Evolutionary conservation across 2,888 invertebrate species (phyloP).

Genomic region (Tethea ocularis): DNA sequence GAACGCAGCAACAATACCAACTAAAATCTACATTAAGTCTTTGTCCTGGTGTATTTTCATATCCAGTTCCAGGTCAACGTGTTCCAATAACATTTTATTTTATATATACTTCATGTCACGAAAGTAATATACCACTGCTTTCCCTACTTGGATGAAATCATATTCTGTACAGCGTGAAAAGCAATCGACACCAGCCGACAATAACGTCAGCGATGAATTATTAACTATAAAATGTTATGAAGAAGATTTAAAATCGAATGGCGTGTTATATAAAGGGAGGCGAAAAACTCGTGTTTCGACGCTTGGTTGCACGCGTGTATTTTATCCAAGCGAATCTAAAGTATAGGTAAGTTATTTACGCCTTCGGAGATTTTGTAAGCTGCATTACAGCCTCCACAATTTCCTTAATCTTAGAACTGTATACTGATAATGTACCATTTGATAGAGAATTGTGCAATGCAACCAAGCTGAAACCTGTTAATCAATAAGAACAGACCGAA

Average conservation of each 20-base stretch:
- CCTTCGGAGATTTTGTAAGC: neutral
- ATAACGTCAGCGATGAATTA: constrained; percentile 20
- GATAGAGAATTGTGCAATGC: neutral
- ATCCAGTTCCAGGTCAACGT: neutral
- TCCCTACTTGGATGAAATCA: constrained; percentile 65
- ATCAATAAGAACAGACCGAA: constrained; percentile 2
- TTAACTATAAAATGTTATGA: constrained; percentile 22
- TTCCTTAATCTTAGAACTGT: neutral
- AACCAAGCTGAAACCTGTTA: constrained; percentile 1
- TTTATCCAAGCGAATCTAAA: constrained; percentile 5
- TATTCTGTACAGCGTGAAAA: constrained; percentile 61
- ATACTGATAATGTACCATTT: neutral
- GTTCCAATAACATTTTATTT: neutral
- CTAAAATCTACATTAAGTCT: neutral
- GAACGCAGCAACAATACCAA: constrained; percentile 1
- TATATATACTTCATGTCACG: constrained; percentile 29
- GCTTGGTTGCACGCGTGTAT: constrained; percentile 51
- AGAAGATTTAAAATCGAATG: constrained; percentile 39
- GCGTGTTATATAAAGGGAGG: constrained; percentile 21
- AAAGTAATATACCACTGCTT: constrained; percentile 58
- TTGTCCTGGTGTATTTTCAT: neutral
- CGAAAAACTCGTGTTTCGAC: constrained; percentile 50
- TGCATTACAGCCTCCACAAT: constrained; percentile 6
- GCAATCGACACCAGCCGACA: constrained; percentile 50
- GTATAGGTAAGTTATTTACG: neutral